A percentile compares a stretch with the other conserved stretches of the same genome.
These are phyloP conservation scores for Gephyroberyx darwinii DNA, from an alignment of 2,797 vertebrate genomes.

Conservation along the genomic window DNA sequence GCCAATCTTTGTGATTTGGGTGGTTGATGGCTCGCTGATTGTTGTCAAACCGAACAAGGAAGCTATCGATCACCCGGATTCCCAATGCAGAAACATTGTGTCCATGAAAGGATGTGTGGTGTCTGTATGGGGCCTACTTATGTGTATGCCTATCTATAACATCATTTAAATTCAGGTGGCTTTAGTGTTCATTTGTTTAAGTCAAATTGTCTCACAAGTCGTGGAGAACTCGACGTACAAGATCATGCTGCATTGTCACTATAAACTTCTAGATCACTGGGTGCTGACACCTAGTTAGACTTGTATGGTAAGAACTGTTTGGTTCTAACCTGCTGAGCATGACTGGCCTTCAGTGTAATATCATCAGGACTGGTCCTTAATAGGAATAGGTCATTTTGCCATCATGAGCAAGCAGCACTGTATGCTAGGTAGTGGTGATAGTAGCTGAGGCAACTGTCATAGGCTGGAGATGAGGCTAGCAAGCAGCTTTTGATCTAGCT, in stretches of 20 bases:
- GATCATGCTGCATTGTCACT: not conserved
- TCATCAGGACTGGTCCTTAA: constrained; percentile 7
- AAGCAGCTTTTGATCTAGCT: too few relatives aligned
- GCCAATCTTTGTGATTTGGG: not conserved
- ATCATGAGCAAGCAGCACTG: not conserved
- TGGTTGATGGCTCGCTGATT: not conserved
- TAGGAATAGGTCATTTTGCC: not conserved
- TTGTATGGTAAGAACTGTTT: not conserved
- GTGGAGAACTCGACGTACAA: not conserved
- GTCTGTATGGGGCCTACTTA: not conserved
- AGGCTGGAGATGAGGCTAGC: not conserved
- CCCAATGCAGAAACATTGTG: not conserved
- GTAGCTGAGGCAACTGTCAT: not conserved
- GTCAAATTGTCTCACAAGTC: not conserved
- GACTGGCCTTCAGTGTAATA: not conserved
- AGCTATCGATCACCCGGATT: not conserved
- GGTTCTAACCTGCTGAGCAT: not conserved
- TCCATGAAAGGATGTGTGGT: not conserved
- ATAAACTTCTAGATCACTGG: not conserved
- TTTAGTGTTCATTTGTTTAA: too few relatives aligned
- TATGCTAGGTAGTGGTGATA: too few relatives aligned
- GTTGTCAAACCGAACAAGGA: not conserved
- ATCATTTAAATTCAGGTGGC: too few relatives aligned
- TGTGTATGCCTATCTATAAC: not conserved
- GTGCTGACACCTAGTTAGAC: not conserved